Evolutionary conservation across 2,888 invertebrate genomes (phyloP), one percentile per base, ranked within the genome.

Genomic region (Ochropleura leucogaster): DNA sequence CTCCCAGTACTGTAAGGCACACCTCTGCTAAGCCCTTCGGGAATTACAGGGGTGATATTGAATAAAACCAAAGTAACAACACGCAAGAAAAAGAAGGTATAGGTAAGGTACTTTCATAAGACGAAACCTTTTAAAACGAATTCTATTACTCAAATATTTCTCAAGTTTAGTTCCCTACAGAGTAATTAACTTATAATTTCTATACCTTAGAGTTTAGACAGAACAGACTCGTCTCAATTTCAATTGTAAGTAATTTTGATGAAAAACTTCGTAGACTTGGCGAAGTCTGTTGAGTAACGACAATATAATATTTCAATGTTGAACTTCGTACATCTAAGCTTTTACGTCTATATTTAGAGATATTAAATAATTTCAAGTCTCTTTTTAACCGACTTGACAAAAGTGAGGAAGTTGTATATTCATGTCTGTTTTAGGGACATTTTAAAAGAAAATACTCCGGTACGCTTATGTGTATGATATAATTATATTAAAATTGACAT

Each of bases 301-400:
- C 62, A 53, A 79, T 69, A 69, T 69, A 53, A 74, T 80, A 79
- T 80, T 79, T 73, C 64, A 79, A 49, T 74, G 42, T 63, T 74
- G 57, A 57, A 69, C 49, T 73, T 66, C 8, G 3, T 46, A 68
- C 40, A 46, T 4, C 12, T 44, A n/a, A 44, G 62, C 42, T n/a
- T 12, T 44, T 44, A 7, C 57, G 40, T 59, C 30, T 40, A 16
- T 5, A 3, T 49, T 40, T 57, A 30, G 30, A 57, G 8, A 30
- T 59, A 0, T 16, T 16, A 30, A 30, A 8, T 8, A 30, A 30
- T 4, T 40, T 59, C 8, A 57, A 57, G 8, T 59, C 30, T 40
- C 8, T 40, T 59, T 57, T 3, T 57, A 16, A 9, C 40, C 59
- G 16, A 40, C 40, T 59, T 16, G 1, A 59, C 30, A 16, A 7